Evolutionary conservation across 2,888 invertebrate genomes (phyloP), one percentile per base, ranked within the genome.

Genomic region (Patella caerulea): DNA sequence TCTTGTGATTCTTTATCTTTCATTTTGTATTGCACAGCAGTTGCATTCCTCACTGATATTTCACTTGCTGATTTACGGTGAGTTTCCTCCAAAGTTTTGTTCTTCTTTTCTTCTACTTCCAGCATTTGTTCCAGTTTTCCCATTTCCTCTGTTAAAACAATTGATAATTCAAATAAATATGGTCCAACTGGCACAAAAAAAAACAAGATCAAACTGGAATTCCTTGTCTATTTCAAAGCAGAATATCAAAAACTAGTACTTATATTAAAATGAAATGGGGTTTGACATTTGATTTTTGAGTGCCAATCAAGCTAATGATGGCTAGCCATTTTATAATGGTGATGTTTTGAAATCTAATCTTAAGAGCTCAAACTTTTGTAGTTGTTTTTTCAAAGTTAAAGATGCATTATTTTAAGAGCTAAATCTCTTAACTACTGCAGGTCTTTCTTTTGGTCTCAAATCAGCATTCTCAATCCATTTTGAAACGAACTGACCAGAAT

Each of bases 61-160:
- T 86, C 88, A 73, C 85, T 90, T 83, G 82, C 85, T 78, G 84
- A 82, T 54, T 79, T 80, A 76, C 88, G 88, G 72, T 90, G 89
- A 7, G 86, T 86, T 53, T 88, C 88, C 76, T 89, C 85, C 29
- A 91, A 81, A 69, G 86, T 83, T 1, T 81, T 79, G 65, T 81
- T 80, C 53, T 86, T 87, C 3, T 78, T 78, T 74, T 90, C 88
- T 34, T 86, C 86, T 72, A 84, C 79, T 75, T 90, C 89, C 69
- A 91, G 80, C 74, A 86, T 84, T 70, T 83, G 84, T 80, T 89
- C 89, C 17, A 90, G 78, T 34, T 85, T 81, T 70, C 87, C 86
- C 9, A 90, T 73, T 78, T 90, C 90, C 75, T 89, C 90, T 90
- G 79, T 15, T 79, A 76, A 52, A 55, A 45, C 45, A 45, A 45